Evolutionary conservation across 2,888 invertebrate genomes (phyloP).

Genomic region (Aspidapion aeneum): DNA sequence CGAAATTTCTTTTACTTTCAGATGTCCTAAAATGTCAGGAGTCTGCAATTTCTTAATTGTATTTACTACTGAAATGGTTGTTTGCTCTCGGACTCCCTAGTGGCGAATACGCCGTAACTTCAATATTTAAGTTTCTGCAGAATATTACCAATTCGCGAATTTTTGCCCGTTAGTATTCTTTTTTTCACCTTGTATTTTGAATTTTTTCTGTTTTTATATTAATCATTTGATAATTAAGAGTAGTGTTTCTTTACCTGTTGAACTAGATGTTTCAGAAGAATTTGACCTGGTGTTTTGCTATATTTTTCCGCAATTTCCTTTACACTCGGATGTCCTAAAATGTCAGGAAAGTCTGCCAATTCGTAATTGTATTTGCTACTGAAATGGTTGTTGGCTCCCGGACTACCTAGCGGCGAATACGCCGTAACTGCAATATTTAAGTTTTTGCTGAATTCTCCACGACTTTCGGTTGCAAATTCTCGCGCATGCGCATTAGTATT

Average conservation of each 20-base stretch:
- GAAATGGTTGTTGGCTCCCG: conserved; percentile 63
- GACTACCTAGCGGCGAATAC: conserved; percentile 70
- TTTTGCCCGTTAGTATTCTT: conserved; percentile 65
- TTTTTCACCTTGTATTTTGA: too few relatives aligned
- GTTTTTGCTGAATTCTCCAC: conserved; percentile 59
- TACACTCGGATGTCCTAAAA: conserved; percentile 59
- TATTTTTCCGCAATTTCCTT: conserved; percentile 55
- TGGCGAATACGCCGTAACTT: conserved; percentile 68
- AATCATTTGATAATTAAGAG: too few relatives aligned
- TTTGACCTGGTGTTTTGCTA: conserved; percentile 64
- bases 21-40: too few relatives aligned
- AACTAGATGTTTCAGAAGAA: conserved; percentile 65
- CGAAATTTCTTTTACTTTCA: too few relatives aligned
- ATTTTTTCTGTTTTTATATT: too few relatives aligned
- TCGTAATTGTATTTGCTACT: conserved; percentile 57
- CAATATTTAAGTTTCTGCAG: conserved; percentile 60
- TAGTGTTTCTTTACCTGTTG: too few relatives aligned
- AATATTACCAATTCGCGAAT: conserved; percentile 60
- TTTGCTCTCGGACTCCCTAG: conserved; percentile 70
- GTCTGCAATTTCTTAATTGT: conserved; percentile 49
- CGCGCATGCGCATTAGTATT: too few relatives aligned
- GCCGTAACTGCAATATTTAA: conserved; percentile 64
- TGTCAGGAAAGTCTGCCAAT: conserved; percentile 51
- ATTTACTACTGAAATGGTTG: conserved; percentile 58
- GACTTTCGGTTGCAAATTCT: conserved; percentile 61